Evolutionary conservation across 2,113 vertebrate species (phyloP).

Genomic region (Eclectus roratus): DNA sequence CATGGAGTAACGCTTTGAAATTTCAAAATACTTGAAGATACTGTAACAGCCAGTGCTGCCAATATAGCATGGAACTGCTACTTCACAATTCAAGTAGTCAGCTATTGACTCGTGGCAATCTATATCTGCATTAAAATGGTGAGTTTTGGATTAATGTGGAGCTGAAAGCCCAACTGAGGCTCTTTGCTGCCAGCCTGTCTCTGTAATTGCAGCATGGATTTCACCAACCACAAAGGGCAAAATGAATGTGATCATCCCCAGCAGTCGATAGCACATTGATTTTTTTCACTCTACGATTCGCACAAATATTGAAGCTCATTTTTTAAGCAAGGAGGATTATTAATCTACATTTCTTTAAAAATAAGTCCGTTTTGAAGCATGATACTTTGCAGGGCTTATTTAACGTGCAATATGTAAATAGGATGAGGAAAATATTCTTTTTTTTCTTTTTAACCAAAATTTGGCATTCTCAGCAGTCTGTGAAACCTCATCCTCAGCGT

Average conservation of each 20-base stretch:
- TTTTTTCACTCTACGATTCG: constrained; percentile 79
- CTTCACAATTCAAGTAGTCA: constrained; percentile 82
- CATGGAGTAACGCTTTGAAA: constrained; percentile 67
- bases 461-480: not conserved
- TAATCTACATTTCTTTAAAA: constrained; percentile 77
- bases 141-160: constrained; percentile 85
- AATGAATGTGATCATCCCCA: constrained; percentile 82
- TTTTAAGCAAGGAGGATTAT: constrained; percentile 78
- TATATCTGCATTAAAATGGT: constrained; percentile 86
- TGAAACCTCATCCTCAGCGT: constrained; percentile 26
- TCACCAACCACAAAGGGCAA: constrained; percentile 87
- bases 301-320: constrained; percentile 83
- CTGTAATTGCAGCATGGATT: constrained; percentile 86
- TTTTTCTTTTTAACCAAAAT: constrained; percentile 16
- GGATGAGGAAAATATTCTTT: not conserved
- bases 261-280: constrained; percentile 81
- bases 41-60: constrained; percentile 71
- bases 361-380: constrained; percentile 51
- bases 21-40: constrained; percentile 71
- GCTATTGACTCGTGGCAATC: constrained; percentile 84
- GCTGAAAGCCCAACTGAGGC: constrained; percentile 83
- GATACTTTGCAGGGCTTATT: constrained; percentile 43
- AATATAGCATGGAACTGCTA: constrained; percentile 68
- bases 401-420: constrained; percentile 55
- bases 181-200: constrained; percentile 83